Percentiles rank a stretch among this genome's conserved stretches.
Conservation (phyloP, 2,113 vertebrate genomes). For the Epinephelus fuscoguttatus region DNA sequence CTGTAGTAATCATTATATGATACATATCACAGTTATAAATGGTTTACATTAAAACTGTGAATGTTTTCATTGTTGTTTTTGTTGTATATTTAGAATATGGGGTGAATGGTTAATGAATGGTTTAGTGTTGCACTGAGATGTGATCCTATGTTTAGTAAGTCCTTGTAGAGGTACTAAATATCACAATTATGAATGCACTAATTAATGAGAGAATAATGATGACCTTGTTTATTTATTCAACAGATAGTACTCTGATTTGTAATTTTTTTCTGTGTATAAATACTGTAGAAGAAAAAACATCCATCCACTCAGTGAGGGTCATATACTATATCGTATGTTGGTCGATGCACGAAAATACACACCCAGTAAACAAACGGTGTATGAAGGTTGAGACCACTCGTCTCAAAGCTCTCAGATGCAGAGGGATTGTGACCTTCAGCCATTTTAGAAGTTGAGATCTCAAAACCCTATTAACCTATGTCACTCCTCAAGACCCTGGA, state of each 20-base stretch:
- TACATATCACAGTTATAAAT: not conserved
- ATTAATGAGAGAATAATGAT: not conserved
- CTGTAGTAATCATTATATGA: not conserved
- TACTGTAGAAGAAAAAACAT: too few relatives aligned
- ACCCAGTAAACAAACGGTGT: too few relatives aligned
- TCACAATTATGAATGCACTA: not conserved
- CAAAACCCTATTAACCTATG: not conserved
- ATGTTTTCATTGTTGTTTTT: not conserved
- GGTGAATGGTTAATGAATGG: too few relatives aligned
- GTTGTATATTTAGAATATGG: not conserved
- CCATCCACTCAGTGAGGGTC: too few relatives aligned
- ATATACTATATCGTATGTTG: too few relatives aligned
- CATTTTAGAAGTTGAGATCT: not conserved
- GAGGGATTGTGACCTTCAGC: not conserved
- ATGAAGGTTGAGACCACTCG: too few relatives aligned
- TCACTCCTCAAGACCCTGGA: too few relatives aligned
- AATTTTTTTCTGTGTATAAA: not conserved
- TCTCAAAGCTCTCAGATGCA: not conserved
- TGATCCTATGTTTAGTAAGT: not conserved
- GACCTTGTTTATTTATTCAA: not conserved
- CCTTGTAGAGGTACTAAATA: not conserved
- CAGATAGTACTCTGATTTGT: not conserved
- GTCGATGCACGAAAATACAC: too few relatives aligned
- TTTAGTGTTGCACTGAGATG: not conserved
- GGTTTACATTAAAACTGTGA: not conserved